Evolutionary conservation across 2,888 invertebrate genomes (phyloP), one percentile per base, ranked within the genome.

Genomic region (Allacma fusca): DNA sequence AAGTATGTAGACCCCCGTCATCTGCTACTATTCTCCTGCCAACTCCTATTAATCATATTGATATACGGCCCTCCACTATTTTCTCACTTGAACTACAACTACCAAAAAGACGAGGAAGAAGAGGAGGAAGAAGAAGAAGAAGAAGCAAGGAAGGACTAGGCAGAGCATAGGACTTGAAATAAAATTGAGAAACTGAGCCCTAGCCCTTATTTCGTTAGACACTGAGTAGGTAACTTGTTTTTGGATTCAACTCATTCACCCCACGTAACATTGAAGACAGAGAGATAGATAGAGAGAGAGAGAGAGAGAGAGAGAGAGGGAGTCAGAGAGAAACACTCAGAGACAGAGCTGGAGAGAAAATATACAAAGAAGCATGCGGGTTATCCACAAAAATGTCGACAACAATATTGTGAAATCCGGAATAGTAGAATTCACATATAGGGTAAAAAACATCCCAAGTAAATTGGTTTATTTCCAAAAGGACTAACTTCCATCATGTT

Each of bases 1-100:
- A 65, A 24, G 62, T 62, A 62, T 23, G 26, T 62, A 62, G 43
- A 68, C 44, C 44, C 70, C 24, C 76, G 79, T 79, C 79, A 79
- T 71, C 77, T 77, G 77, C 57, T 77, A 29, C 72, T 74, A 78
- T 78, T 80, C 80, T 78, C 76, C 75, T 68, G 74, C 79, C 79
- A 74, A 69, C 50, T 79, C 78, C 80, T 81, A 82, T 82, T 81
- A 81, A 82, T 82, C 82, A 82, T 80, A 79, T 79, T 82, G 82
- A 82, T 81, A 81, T 82, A 82, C 80, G 81, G 77, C 80, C 77
- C 76, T 69, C 68, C 73, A 24, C 62, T 77, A 72, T 65, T 75
- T 69, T 68, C 78, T 75, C 78, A 71, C 65, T 57, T 69, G 23
- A 74, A 72, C 72, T 64, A 59, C 23, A 71, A 50, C 40, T 40